phyloP scores from a whole-genome alignment of 2,797 vertebrate species.

The Perodicticus potto region DNA sequence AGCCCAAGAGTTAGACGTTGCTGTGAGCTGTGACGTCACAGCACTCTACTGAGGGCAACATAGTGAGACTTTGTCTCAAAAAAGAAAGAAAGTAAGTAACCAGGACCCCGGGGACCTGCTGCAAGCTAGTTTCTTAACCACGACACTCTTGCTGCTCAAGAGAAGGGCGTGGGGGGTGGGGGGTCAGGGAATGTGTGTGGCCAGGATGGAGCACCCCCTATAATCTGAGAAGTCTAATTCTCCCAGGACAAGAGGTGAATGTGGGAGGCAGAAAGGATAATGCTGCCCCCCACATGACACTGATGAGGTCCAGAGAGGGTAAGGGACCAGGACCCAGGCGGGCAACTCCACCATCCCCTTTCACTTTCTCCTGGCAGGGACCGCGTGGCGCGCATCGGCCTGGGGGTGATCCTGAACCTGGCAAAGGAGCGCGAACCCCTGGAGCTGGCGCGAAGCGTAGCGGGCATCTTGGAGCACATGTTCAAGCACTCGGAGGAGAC shows the following conservation, averaged over 20 bases:
- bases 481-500: conserved; percentile 99
- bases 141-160: not conserved
- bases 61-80: not conserved
- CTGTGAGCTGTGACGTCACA: no score
- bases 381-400: conserved; percentile 94
- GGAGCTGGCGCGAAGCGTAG: conserved; percentile 93
- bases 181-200: not conserved
- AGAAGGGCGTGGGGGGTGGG: no score
- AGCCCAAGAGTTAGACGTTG: no score
- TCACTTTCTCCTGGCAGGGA: conserved; percentile 89
- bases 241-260: not conserved
- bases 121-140: not conserved
- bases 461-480: conserved; percentile 99
- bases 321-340: not conserved
- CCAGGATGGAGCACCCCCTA: no score
- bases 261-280: not conserved
- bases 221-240: not conserved
- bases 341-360: not conserved
- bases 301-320: not conserved
- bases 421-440: conserved; percentile 93
- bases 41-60: no score
- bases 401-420: conserved; percentile 96
- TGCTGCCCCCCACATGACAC: not conserved
- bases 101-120: not conserved
- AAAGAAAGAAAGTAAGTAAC: not conserved